Evolutionary conservation across 2,797 vertebrate genomes (phyloP).

Genomic region (Triplophysa bombifrons): DNA sequence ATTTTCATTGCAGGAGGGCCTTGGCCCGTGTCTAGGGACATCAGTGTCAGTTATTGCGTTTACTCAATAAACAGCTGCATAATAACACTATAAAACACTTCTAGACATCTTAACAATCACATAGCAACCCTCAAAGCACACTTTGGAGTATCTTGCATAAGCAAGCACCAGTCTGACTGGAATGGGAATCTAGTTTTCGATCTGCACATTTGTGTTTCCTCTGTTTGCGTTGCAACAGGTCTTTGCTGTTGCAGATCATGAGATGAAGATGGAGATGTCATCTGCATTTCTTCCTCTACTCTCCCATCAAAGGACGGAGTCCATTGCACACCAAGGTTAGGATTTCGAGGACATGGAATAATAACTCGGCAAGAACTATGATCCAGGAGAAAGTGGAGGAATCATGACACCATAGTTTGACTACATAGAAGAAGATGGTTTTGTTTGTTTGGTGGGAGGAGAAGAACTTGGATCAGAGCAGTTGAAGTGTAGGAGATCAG

Average conservation of each 20-base stretch:
- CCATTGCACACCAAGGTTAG: background rate
- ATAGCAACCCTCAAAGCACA: too few species aligned
- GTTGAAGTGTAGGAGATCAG: constrained; percentile 60
- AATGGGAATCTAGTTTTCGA: background rate
- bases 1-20: too few species aligned
- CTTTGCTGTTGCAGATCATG: constrained; percentile 47
- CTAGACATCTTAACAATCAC: too few species aligned
- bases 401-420: constrained; percentile 12
- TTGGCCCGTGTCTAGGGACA: too few species aligned
- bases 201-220: background rate
- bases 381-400: background rate
- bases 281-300: background rate
- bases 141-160: too few species aligned
- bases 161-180: too few species aligned
- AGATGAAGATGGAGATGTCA: constrained; percentile 3
- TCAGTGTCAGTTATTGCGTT: too few species aligned
- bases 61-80: too few species aligned
- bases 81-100: too few species aligned
- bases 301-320: background rate
- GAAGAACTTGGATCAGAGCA: constrained; percentile 40
- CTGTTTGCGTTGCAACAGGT: constrained; percentile 28
- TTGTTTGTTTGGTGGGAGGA: constrained; percentile 29
- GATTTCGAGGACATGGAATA: background rate
- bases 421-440: constrained; percentile 3
- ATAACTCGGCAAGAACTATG: background rate